These are phyloP conservation scores for Chelon labrosus DNA, from an alignment of 2,797 vertebrate species.

Conservation along the genomic window DNA sequence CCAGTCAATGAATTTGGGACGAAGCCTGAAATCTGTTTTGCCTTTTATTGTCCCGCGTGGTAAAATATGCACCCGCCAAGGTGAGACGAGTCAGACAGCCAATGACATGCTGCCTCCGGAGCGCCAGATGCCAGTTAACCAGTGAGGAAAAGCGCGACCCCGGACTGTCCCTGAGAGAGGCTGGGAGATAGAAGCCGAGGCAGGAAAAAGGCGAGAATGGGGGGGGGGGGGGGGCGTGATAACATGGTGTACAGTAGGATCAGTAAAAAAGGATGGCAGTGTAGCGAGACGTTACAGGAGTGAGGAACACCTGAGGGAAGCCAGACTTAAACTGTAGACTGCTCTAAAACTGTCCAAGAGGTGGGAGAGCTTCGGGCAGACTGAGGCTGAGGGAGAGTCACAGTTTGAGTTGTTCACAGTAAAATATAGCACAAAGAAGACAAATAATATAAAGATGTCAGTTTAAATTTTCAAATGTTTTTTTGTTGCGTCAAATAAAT, in stretches of 20 bases:
- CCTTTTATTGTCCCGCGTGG: conserved; percentile 84
- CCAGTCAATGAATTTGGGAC: conserved; percentile 86
- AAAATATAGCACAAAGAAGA: not conserved
- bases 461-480: not conserved
- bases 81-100: conserved; percentile 81
- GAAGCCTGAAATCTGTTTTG: conserved; percentile 86
- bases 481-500: conserved; percentile 2
- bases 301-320: conserved; percentile 53
- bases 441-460: not conserved
- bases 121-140: conserved; percentile 79
- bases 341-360: conserved; percentile 43
- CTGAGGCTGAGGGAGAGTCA: conserved; percentile 24
- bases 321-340: conserved; percentile 62
- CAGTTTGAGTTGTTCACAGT: conserved; percentile 20
- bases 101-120: conserved; percentile 78
- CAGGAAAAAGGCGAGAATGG: conserved; percentile 46
- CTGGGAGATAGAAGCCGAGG: conserved; percentile 31
- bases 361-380: conserved; percentile 20
- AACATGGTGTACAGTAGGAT: conserved; percentile 59
- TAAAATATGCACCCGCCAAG: conserved; percentile 83
- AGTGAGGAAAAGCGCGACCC: conserved; percentile 70
- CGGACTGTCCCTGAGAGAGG: conserved; percentile 58
- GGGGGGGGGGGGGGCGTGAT: conserved; percentile 31
- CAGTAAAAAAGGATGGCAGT: conserved; percentile 39
- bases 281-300: conserved; percentile 55